A percentile compares a stretch with the other conserved stretches of the same genome.
Evolutionary conservation across 2,797 vertebrate genomes (phyloP).

Genomic region (Darevskia mixta): DNA sequence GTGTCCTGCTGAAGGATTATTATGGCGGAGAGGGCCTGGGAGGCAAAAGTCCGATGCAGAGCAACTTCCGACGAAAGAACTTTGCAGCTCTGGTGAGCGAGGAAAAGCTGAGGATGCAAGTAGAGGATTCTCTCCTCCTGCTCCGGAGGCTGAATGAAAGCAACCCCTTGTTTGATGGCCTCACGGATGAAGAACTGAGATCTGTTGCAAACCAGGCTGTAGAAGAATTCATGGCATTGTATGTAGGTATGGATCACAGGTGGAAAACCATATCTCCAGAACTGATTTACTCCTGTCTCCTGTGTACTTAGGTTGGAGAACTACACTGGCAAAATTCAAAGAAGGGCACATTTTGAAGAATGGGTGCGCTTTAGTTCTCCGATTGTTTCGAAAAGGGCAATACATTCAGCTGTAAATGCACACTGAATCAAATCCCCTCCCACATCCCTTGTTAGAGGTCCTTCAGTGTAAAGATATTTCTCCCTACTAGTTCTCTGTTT

Average conservation of each 20-base stretch:
- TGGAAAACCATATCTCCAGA: too few species aligned
- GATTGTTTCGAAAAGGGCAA: too few species aligned
- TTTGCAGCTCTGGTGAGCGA: constrained; percentile 74
- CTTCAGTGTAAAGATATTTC: not conserved
- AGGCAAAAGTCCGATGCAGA: constrained; percentile 7
- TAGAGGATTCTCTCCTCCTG: constrained; percentile 77
- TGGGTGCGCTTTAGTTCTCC: too few species aligned
- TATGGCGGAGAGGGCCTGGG: constrained; percentile 67
- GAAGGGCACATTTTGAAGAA: too few species aligned
- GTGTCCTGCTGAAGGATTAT: constrained; percentile 81
- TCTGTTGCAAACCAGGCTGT: constrained; percentile 42
- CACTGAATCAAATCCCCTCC: too few species aligned
- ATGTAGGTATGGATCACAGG: constrained; percentile 81
- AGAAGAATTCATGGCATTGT: constrained; percentile 80
- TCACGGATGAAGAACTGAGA: constrained; percentile 70
- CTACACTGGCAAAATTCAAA: too few species aligned
- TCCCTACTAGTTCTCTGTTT: not conserved
- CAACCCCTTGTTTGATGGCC: constrained; percentile 53
- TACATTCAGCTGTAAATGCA: too few species aligned
- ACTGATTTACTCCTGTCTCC: not conserved
- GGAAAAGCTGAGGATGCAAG: constrained; percentile 72
- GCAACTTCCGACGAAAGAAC: constrained; percentile 78
- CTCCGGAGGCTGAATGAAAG: constrained; percentile 69
- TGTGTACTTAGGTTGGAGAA: not conserved
- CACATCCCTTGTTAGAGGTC: too few species aligned